These are phyloP conservation scores for Cossypha caffra DNA, from an alignment of 2,797 vertebrate genomes.

Conservation along the genomic window DNA sequence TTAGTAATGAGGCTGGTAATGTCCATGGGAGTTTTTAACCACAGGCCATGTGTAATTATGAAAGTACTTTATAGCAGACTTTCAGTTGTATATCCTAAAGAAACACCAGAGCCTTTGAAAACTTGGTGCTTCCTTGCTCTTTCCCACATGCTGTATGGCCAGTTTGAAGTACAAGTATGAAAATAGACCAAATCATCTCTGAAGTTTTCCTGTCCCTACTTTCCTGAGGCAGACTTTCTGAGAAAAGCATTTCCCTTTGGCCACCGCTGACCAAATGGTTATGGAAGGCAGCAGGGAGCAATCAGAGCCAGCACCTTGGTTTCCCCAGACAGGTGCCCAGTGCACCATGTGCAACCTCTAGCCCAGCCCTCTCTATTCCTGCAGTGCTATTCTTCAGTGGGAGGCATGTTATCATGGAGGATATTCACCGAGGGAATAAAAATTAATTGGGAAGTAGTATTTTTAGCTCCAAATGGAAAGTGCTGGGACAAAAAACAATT, in stretches of 20 bases:
- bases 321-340: accelerated
- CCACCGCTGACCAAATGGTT: too few relatives aligned
- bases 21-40: not conserved
- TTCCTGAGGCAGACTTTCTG: not conserved
- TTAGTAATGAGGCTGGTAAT: not conserved
- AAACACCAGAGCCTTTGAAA: not conserved
- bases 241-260: not conserved
- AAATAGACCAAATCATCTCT: not conserved
- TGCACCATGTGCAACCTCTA: not conserved
- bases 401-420: not conserved
- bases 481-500: not conserved
- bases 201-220: not conserved
- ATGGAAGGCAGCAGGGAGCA: not conserved
- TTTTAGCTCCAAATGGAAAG: not conserved
- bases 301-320: accelerated
- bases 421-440: not conserved
- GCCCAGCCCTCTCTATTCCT: not conserved
- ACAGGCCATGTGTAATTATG: not conserved
- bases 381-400: not conserved
- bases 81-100: not conserved
- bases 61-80: not conserved
- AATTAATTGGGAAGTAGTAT: not conserved
- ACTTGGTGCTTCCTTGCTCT: not conserved
- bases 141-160: accelerated
- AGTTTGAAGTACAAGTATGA: not conserved